phyloP scores from a whole-genome alignment of 2,113 vertebrate species.

The Synchiropus splendidus region DNA sequence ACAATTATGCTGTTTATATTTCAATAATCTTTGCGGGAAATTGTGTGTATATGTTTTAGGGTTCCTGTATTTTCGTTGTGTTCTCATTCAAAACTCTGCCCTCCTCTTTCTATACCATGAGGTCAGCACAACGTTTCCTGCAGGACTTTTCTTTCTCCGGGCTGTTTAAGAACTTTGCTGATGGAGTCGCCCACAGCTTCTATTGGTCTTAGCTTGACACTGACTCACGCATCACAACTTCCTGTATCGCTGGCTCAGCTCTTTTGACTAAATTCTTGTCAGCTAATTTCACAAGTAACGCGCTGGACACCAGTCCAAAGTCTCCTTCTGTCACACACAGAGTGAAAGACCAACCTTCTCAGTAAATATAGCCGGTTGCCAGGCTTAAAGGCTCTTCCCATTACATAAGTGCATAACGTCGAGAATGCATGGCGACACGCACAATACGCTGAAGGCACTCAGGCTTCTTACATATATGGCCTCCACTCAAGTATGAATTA shows the following conservation, averaged over 20 bases:
- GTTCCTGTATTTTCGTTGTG: no score
- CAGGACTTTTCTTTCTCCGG: no score
- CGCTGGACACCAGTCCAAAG: slow-evolving; percentile 9
- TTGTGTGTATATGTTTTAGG: no score
- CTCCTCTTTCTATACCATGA: no score
- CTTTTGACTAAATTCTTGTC: slow-evolving; percentile 14
- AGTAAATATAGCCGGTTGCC: slow-evolving; percentile 9
- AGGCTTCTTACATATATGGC: slow-evolving; percentile 47
- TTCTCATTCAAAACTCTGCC: no score
- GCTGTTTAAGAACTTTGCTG: no score
- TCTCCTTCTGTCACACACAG: slow-evolving; percentile 1
- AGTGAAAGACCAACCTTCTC: no score
- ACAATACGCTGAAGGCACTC: slow-evolving; percentile 38
- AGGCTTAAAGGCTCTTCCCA: slow-evolving; percentile 7
- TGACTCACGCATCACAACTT: not conserved
- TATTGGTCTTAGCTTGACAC: not conserved
- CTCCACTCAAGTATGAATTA: slow-evolving; percentile 54
- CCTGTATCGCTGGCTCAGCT: slow-evolving; percentile 22
- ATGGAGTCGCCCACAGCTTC: no score
- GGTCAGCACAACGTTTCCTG: no score
- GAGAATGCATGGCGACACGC: slow-evolving; percentile 34
- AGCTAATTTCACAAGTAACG: slow-evolving; percentile 23
- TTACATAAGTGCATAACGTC: slow-evolving; percentile 42
- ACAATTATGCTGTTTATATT: no score
- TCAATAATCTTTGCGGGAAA: no score